Evolutionary conservation across 2,797 vertebrate species (phyloP).

Genomic region (Dallia pectoralis): DNA sequence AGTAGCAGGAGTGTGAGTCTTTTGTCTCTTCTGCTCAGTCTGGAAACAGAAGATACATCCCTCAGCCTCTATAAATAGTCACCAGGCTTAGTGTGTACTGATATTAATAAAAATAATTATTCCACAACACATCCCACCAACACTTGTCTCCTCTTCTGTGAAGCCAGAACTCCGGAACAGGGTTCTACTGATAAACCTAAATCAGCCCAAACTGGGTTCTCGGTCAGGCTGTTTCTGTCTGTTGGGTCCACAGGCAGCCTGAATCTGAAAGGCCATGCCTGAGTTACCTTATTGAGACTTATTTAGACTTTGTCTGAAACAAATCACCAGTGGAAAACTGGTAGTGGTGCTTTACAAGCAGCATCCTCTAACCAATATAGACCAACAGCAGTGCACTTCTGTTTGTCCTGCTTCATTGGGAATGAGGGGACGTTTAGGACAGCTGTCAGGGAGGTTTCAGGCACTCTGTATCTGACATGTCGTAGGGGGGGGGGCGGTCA

Average conservation of each 20-base stretch:
- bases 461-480: no score
- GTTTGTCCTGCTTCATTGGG: no score
- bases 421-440: no score
- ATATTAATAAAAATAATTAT: slow-evolving; percentile 12
- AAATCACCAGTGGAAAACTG: not conserved
- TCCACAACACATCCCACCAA: slow-evolving; percentile 32
- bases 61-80: slow-evolving; percentile 25
- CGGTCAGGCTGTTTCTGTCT: not conserved
- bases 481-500: no score
- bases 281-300: not conserved
- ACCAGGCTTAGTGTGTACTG: slow-evolving; percentile 1
- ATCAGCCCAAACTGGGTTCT: not conserved
- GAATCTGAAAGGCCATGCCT: not conserved
- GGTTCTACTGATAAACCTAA: not conserved
- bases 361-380: no score
- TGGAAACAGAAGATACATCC: slow-evolving; percentile 22
- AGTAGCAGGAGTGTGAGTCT: slow-evolving; percentile 18
- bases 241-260: not conserved
- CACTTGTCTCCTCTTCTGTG: not conserved
- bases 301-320: not conserved
- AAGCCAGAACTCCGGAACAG: not conserved
- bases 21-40: slow-evolving; percentile 41
- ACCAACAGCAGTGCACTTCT: no score
- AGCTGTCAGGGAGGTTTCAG: no score
- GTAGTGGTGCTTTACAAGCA: not conserved